Percentiles rank a stretch among this genome's conserved stretches.
Conservation (phyloP, 2,797 vertebrate genomes). For the Hemibagrus guttatus region DNA sequence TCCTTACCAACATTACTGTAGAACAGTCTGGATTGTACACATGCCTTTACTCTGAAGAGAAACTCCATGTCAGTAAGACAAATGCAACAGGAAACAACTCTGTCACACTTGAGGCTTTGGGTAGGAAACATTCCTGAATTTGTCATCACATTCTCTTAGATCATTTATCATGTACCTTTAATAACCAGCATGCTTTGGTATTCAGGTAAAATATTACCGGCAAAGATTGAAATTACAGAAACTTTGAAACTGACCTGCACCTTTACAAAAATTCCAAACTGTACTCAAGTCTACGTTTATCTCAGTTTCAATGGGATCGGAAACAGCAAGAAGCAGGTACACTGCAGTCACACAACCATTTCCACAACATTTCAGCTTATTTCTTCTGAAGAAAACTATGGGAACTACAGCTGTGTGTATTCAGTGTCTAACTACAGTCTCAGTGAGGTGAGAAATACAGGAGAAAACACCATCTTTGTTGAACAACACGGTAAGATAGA, state of each 20-base stretch:
- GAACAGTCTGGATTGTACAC: conserved; percentile 9
- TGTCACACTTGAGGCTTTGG: not conserved
- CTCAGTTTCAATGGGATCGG: conserved; percentile 17
- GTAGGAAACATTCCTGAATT: not conserved
- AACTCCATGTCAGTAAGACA: not conserved
- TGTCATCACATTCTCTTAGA: not conserved
- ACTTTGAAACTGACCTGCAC: not conserved
- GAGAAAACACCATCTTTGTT: not conserved
- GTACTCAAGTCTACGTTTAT: conserved; percentile 1
- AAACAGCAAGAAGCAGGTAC: not conserved
- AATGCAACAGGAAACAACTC: not conserved
- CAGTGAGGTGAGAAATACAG: not conserved
- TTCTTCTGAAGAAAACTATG: not conserved
- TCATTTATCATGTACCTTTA: not conserved
- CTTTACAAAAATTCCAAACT: not conserved
- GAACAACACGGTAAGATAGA: not conserved
- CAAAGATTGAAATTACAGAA: not conserved
- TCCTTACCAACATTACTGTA: not conserved
- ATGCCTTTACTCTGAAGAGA: not conserved
- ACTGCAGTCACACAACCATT: not conserved
- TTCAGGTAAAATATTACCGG: not conserved
- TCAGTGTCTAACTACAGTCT: not conserved
- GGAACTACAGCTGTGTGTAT: conserved; percentile 29
- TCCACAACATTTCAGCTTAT: not conserved
- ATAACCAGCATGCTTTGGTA: not conserved